Conservation (phyloP, 2,888 invertebrate species). For the Heliconius aoede region DNA sequence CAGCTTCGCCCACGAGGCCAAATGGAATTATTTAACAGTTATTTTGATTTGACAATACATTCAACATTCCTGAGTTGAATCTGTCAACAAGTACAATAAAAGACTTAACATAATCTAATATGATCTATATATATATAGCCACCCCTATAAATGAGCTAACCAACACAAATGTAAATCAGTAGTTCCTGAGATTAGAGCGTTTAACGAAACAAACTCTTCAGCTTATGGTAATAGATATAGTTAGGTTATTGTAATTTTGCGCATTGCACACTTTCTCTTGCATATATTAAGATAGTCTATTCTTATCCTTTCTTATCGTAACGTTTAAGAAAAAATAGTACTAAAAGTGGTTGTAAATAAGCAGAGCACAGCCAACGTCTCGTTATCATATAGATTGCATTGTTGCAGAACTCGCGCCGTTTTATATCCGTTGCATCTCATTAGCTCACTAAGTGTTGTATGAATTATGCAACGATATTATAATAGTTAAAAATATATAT, state of each 20-base stretch:
- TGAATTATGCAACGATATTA: conserved; percentile 9
- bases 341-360: conserved; percentile 10
- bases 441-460: conserved; percentile 14
- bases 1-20: background rate
- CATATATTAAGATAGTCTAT: background rate
- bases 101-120: no score
- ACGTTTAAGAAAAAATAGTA: background rate
- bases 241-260: no score
- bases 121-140: no score
- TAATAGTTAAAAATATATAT: background rate
- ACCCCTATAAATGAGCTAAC: no score
- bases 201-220: no score
- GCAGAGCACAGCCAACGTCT: background rate
- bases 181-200: no score
- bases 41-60: background rate
- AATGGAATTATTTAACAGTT: background rate
- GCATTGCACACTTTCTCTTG: no score
- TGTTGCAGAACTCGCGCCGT: conserved; percentile 15
- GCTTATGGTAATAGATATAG: no score
- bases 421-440: conserved; percentile 15
- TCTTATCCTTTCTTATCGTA: background rate
- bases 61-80: no score
- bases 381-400: conserved; percentile 30
- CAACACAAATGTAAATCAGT: no score
- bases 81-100: no score